A percentile compares a stretch with the other conserved stretches of the same genome.
Evolutionary conservation across 2,113 vertebrate species (phyloP).

Genomic region (Tiliqua scincoides): DNA sequence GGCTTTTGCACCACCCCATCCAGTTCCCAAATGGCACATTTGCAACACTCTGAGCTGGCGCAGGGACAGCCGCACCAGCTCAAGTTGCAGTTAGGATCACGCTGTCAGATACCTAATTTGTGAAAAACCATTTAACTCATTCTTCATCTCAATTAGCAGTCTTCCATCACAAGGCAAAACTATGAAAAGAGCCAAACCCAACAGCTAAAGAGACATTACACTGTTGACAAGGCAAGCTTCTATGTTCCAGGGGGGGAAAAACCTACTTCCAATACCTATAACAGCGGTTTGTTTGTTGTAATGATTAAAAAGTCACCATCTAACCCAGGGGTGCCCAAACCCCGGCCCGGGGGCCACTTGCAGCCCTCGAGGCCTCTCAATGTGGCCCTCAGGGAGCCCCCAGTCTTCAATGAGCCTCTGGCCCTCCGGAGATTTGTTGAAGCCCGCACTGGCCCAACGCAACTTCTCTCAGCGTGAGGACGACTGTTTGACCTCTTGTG

Average conservation of each 20-base stretch:
- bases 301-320: constrained; percentile 7
- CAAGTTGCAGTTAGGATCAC: too few species aligned
- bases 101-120: neutral
- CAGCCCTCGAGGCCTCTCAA: too few species aligned
- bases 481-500: too few species aligned
- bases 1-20: too few species aligned
- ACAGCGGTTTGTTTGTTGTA: neutral
- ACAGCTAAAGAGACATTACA: neutral
- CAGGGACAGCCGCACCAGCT: neutral
- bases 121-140: neutral
- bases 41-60: too few species aligned
- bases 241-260: neutral
- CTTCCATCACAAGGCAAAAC: neutral
- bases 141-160: neutral
- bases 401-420: too few species aligned
- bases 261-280: neutral
- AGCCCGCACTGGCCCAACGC: too few species aligned
- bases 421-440: too few species aligned
- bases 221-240: neutral
- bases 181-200: neutral
- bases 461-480: too few species aligned
- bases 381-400: too few species aligned
- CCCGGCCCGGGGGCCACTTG: too few species aligned
- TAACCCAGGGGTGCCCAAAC: neutral
- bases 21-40: too few species aligned